Conservation (phyloP, 2,113 vertebrate genomes). For the Marcusenius ussheri region DNA sequence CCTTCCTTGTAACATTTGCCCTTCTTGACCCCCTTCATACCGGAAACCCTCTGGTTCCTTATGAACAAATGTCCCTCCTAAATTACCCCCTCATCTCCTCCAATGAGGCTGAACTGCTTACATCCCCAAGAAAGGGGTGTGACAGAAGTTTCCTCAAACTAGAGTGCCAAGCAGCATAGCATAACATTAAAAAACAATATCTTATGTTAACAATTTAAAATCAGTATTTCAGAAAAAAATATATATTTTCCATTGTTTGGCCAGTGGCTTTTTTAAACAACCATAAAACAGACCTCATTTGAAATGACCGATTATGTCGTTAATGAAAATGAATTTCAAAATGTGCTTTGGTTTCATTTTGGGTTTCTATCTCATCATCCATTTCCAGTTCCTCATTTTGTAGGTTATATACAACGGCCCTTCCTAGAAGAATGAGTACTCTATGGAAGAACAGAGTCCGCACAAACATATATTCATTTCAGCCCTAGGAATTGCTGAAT, state of each 20-base stretch:
- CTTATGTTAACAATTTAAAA: not conserved
- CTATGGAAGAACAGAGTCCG: not conserved
- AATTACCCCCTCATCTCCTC: constrained; percentile 16
- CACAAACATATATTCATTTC: not conserved
- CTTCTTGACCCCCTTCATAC: constrained; percentile 28
- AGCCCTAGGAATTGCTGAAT: not conserved
- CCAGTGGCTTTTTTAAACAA: not conserved
- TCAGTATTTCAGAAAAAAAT: not conserved
- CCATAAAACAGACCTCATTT: too few species aligned
- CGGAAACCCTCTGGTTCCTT: constrained; percentile 31
- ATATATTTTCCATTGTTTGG: not conserved
- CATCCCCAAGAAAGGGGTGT: constrained; percentile 10
- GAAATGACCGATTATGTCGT: not conserved
- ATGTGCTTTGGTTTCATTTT: not conserved
- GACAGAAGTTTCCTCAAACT: not conserved
- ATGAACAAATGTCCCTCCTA: constrained; percentile 29
- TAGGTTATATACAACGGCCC: not conserved
- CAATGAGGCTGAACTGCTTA: constrained; percentile 26
- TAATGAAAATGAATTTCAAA: not conserved
- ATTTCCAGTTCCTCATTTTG: not conserved
- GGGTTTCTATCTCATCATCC: not conserved
- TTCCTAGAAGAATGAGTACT: not conserved
- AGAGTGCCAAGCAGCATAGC: not conserved
- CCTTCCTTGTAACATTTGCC: constrained; percentile 18
- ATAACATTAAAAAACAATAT: not conserved